phyloP scores from a whole-genome alignment of 2,797 vertebrate species.

The Leptodactylus fallax region DNA sequence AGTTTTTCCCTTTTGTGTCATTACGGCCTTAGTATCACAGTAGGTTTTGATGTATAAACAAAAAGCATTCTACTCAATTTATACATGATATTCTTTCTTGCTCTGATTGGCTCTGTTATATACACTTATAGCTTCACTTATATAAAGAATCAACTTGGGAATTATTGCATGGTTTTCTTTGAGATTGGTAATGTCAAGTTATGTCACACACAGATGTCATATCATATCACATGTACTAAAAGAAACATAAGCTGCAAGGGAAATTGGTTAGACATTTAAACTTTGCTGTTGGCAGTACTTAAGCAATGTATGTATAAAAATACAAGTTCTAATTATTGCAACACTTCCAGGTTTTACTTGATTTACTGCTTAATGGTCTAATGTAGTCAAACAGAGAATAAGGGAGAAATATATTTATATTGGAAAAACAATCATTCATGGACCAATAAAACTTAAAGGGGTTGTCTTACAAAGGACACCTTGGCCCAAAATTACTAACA shows the following conservation, averaged over 20 bases:
- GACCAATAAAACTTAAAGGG: not conserved
- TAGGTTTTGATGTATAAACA: too few species aligned
- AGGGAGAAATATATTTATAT: not conserved
- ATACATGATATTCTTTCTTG: too few species aligned
- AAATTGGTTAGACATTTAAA: constrained; percentile 29
- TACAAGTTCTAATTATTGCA: not conserved
- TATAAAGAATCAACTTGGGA: not conserved
- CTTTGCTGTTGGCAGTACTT: constrained; percentile 13
- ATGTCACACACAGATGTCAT: constrained; percentile 36
- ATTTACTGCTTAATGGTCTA: not conserved
- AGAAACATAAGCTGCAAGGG: constrained; percentile 22
- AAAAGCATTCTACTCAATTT: too few species aligned
- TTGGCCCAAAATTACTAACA: too few species aligned
- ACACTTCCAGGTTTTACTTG: not conserved
- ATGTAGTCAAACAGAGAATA: not conserved
- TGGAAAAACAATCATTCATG: not conserved
- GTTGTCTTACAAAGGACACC: too few species aligned
- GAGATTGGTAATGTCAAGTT: constrained; percentile 6
- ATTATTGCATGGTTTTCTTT: not conserved
- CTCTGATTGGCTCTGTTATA: not conserved
- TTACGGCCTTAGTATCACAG: too few species aligned
- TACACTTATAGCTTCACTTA: not conserved
- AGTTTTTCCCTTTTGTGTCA: too few species aligned
- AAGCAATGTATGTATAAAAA: constrained; percentile 5
- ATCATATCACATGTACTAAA: constrained; percentile 26